These are phyloP conservation scores for Hybognathus amarus DNA, from an alignment of 2,797 vertebrate genomes.

Conservation along the genomic window DNA sequence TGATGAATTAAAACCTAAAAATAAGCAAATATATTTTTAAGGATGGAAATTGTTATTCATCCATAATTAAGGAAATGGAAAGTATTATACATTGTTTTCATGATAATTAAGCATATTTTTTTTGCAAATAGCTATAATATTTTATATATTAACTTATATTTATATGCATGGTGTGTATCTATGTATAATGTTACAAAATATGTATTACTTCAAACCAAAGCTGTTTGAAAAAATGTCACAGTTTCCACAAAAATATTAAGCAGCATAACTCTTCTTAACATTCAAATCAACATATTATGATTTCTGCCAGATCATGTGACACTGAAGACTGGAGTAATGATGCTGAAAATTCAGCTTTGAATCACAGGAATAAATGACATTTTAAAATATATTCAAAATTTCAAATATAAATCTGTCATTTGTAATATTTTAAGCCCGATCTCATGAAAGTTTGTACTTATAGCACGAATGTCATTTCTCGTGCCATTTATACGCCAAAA, in stretches of 20 bases:
- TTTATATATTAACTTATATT: not conserved
- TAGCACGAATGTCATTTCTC: too few relatives aligned
- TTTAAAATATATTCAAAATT: not conserved
- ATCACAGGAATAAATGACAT: not conserved
- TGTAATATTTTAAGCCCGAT: too few relatives aligned
- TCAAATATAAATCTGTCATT: not conserved
- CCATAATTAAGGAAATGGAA: not conserved
- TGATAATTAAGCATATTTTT: not conserved
- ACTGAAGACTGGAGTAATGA: not conserved
- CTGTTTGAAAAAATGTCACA: not conserved
- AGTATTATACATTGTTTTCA: not conserved
- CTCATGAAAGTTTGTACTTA: too few relatives aligned
- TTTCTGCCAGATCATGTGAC: not conserved
- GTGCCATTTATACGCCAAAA: too few relatives aligned
- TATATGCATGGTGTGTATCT: not conserved
- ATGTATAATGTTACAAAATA: not conserved
- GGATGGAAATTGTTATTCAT: too few relatives aligned
- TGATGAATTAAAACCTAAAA: not conserved
- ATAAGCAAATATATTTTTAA: not conserved
- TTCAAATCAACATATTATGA: not conserved
- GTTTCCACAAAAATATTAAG: not conserved
- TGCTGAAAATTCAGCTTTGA: not conserved
- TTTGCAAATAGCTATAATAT: not conserved
- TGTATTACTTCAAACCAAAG: not conserved
- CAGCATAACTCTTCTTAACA: not conserved